Base-by-base conservation (phyloP, 2,888 invertebrate genomes). In the Automeris io region DNA sequence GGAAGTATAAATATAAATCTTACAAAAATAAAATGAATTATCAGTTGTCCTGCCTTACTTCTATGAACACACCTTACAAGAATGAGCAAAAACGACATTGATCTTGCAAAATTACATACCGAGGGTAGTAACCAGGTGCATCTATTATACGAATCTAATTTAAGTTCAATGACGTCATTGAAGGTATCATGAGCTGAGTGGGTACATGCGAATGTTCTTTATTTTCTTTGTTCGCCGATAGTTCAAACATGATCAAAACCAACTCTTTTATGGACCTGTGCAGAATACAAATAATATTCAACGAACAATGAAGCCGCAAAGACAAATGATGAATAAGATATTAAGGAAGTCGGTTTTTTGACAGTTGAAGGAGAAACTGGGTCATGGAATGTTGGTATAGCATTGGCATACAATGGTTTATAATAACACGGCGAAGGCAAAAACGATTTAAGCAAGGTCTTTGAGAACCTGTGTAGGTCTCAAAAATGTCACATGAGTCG, bases 401-500 rank as follows among this genome's bases (percentile, higher is more conserved):
- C 61, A 67, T 70, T 66, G 64, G 61, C n/a, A 16, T n/a, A 29
- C 29, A 29, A 13, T 16, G 16, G 16, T n/a, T n/a, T 16, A 61
- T 60, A 65, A 70, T 64, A 70, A 69, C 65, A 62, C 45, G 40
- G 51, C 56, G 70, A 71, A 76, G 75, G 77, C 61, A 65, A 71
- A 68, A 70, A 65, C 67, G 61, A 73, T 74, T 75, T 70, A 59
- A 69, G 57, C 57, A 51, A 55, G 63, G 61, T 69, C 74, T 72
- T 66, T 61, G 61, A 16, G n/a, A 13, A 29, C 16, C 16, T 7
- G 16, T 16, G 8, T 29, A 29, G n/a, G 16, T 29, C 29, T 16
- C n/a, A 8, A n/a, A 29, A 1, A 3, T 7, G 3, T 5, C 5
- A 2, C 24, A 24, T 5, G 5, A 11, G 12, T 11, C 13, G 26